Base-by-base conservation (phyloP, 2,888 invertebrate genomes). In the Arrhopalites spinosus region DNA sequence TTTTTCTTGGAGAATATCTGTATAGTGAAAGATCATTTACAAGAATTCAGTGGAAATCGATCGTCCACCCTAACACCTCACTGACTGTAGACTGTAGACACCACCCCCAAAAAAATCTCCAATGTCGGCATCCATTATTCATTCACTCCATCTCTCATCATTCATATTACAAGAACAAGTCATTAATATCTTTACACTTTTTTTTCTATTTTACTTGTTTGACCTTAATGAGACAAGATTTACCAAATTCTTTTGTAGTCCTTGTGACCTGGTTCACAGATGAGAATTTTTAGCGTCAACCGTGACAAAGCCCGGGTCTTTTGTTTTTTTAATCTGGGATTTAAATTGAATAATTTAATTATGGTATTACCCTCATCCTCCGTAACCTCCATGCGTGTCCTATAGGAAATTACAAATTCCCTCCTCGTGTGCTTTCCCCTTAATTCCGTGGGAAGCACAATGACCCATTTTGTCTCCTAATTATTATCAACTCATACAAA, bases 221-320 rank as follows among this genome's bases (percentile, higher is more conserved):
- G 71, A 72, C 71, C 71, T 72, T 72, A 72, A 72, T 72, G 71
- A 72, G 71, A 61, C 59, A 56, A 61, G n/a, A n/a, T 61, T 72
- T 63, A 61, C 17, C 5, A 23, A 27, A 20, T 8, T 23, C 13
- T 61, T 23, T 3, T 3, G 25, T 27, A 17, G n/a, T 61, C 53
- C 17, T 17, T 15, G 0, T 64, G 30, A 43, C 64, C 36, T 30
- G 36, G 8, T 64, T 64, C 64, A 30, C 30, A 53, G 3, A 8
- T 36, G n/a, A n/a, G n/a, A n/a, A n/a, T n/a, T n/a, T n/a, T n/a
- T n/a, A n/a, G n/a, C n/a, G n/a, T n/a, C n/a, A n/a, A n/a, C n/a
- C n/a, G n/a, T n/a, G n/a, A n/a, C n/a, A 1, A n/a, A 53, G 23
- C n/a, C 1, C 20, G 5, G 8, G 17, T n/a, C 53, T 5, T 36